Evolutionary conservation across 1,140 invertebrate genomes (phyloP), one percentile per base, ranked within the genome.

Genomic region (Heterodera schachtii): DNA sequence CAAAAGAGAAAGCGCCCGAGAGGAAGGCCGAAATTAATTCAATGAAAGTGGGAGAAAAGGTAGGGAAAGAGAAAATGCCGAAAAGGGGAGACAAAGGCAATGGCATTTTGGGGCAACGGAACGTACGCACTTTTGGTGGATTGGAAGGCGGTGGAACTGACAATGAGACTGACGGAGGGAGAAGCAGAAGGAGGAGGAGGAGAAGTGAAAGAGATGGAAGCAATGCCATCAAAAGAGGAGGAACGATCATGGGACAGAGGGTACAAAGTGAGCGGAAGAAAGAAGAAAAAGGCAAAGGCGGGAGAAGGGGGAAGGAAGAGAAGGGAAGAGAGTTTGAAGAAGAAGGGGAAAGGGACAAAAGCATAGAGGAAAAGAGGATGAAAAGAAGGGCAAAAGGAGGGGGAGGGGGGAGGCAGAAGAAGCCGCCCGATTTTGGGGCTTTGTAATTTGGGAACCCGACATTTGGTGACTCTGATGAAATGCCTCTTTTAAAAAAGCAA

Each of bases 1-100:
- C 84, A 9, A 64, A 52, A 19, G 86, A 84, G n/a, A 84, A 66
- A 4, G 82, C 84, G 64, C 84, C 84, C 21, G 41, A 11, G 19
- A 31, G 43, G 49, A 73, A 79, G 16, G 82, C 84, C 19, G 43
- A 80, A 57, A 84, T 85, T 19, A 82, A 11, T 52, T 71, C 31
- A 43, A 49, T 81, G 13, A 11, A 47, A 3, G 73, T 77, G 31
- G 52, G 57, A 66, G 79, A 81, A 13, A 19, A 21, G 43, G 46
- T 46, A 81, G 47, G 70, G 3, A 41, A 46, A 19, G 64, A 21
- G 70, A 3, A 41, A 46, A 19, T 13, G 57, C 11, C 57, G 16
- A 5, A 11, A 64, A 64, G 4, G 57, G 57, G 16, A 52, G 6
- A 52, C 11, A 19, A 13, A 19, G 16, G 19, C 16, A 19, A 19